These are phyloP conservation scores for Istiophorus platypterus DNA, from an alignment of 2,113 vertebrate species.

Conservation along the genomic window DNA sequence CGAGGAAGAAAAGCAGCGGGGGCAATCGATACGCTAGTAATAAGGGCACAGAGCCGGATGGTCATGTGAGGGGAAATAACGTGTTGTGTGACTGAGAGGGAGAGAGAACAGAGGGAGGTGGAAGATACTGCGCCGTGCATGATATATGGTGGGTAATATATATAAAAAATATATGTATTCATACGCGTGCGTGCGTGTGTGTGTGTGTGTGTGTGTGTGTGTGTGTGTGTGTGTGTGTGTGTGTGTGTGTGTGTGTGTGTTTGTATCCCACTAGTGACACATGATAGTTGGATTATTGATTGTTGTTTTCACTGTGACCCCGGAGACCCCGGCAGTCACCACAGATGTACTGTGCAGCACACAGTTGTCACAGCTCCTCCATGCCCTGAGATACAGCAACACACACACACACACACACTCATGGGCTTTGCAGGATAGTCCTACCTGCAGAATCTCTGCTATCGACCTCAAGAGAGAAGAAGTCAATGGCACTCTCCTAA, in stretches of 20 bases:
- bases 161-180: slow-evolving; percentile 9
- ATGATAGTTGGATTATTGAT: slow-evolving; percentile 56
- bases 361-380: slow-evolving; percentile 59
- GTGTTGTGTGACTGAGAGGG: neutral
- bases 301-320: slow-evolving; percentile 62
- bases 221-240: slow-evolving; percentile 4
- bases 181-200: neutral
- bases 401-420: slow-evolving; percentile 39
- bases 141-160: slow-evolving; percentile 9
- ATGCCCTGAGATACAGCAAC: slow-evolving; percentile 30
- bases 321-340: slow-evolving; percentile 41
- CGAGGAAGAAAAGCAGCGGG: slow-evolving; percentile 29
- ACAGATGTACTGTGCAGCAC: slow-evolving; percentile 49
- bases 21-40: slow-evolving; percentile 71
- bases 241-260: slow-evolving; percentile 6
- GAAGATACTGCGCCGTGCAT: slow-evolving; percentile 12
- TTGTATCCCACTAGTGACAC: slow-evolving; percentile 24
- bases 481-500: slow-evolving; percentile 6
- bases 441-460: slow-evolving; percentile 28
- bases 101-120: neutral
- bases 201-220: slow-evolving; percentile 3
- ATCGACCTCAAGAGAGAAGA: slow-evolving; percentile 23
- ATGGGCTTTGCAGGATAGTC: slow-evolving; percentile 32
- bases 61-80: slow-evolving; percentile 45
- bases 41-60: slow-evolving; percentile 48